phyloP scores from a whole-genome alignment of 2,113 vertebrate species.

The Nothobranchius furzeri region DNA sequence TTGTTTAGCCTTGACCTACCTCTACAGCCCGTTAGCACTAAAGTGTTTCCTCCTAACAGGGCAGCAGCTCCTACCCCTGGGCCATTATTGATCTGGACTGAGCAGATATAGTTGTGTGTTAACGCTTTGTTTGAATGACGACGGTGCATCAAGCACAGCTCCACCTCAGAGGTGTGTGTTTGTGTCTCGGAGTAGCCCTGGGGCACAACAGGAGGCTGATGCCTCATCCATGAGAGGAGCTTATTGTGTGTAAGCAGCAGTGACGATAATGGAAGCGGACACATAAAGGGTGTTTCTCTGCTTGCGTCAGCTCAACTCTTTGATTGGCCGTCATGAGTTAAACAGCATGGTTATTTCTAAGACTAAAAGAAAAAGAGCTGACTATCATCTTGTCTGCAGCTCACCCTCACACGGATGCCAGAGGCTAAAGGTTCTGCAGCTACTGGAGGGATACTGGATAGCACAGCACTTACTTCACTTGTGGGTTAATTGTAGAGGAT shows the following conservation, averaged over 20 bases:
- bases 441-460: background rate
- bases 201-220: constrained; percentile 22
- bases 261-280: constrained; percentile 47
- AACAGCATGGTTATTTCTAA: constrained; percentile 28
- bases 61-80: constrained; percentile 28
- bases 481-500: constrained; percentile 32
- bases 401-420: background rate
- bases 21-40: constrained; percentile 74
- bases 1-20: constrained; percentile 83
- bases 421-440: constrained; percentile 34
- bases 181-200: constrained; percentile 19
- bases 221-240: constrained; percentile 49
- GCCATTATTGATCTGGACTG: constrained; percentile 77
- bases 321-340: constrained; percentile 41
- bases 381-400: constrained; percentile 21
- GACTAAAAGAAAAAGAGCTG: constrained; percentile 8
- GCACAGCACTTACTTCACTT: constrained; percentile 10
- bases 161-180: constrained; percentile 33
- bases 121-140: constrained; percentile 67
- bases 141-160: constrained; percentile 69
- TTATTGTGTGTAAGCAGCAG: constrained; percentile 55
- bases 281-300: constrained; percentile 33
- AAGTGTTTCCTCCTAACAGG: constrained; percentile 56
- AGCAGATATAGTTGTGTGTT: constrained; percentile 58
- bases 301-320: constrained; percentile 60